Percentiles rank a stretch among this genome's conserved stretches.
Conservation (phyloP, 2,888 invertebrate species). For the Hypena proboscidalis region DNA sequence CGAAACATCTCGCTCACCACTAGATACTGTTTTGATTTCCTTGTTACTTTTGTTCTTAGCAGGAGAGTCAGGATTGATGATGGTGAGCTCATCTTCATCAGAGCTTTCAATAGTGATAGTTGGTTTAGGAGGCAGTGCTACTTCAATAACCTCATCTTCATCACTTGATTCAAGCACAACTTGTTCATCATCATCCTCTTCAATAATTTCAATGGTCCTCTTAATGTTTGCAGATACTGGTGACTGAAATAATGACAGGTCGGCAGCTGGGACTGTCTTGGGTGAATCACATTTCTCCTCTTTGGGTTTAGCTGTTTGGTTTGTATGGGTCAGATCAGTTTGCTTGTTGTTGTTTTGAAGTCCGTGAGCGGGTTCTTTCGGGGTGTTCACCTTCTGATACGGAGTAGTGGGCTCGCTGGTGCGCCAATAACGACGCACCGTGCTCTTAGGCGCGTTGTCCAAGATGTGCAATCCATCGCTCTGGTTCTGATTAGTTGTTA, state of each 20-base stretch:
- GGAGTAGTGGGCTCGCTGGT: slow-evolving; percentile 56
- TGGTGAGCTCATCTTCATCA: slow-evolving; percentile 71
- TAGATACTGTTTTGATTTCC: slow-evolving; percentile 38
- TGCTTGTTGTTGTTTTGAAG: slow-evolving; percentile 34
- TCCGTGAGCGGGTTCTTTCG: slow-evolving; percentile 39
- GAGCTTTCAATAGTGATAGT: slow-evolving; percentile 81
- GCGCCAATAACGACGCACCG: slow-evolving; percentile 75
- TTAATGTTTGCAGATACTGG: slow-evolving; percentile 61
- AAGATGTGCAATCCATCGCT: slow-evolving; percentile 51
- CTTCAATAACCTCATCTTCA: slow-evolving; percentile 80
- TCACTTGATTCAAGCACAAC: slow-evolving; percentile 73
- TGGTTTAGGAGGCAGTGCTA: slow-evolving; percentile 75
- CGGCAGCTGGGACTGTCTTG: slow-evolving; percentile 42
- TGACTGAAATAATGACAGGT: slow-evolving; percentile 66
- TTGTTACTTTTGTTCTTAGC: slow-evolving; percentile 38
- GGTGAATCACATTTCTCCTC: slow-evolving; percentile 52
- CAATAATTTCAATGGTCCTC: slow-evolving; percentile 68
- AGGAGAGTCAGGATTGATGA: slow-evolving; percentile 46
- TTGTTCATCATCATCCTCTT: slow-evolving; percentile 53
- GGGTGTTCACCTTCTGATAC: slow-evolving; percentile 60
- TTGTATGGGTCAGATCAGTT: slow-evolving; percentile 33
- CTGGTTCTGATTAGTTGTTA: slow-evolving; percentile 45
- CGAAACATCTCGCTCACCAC: slow-evolving; percentile 59
- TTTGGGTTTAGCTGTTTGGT: slow-evolving; percentile 56
- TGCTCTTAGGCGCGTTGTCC: slow-evolving; percentile 61